Evolutionary conservation across 2,797 vertebrate genomes (phyloP).

Genomic region (Dromococcyx pavoninus): DNA sequence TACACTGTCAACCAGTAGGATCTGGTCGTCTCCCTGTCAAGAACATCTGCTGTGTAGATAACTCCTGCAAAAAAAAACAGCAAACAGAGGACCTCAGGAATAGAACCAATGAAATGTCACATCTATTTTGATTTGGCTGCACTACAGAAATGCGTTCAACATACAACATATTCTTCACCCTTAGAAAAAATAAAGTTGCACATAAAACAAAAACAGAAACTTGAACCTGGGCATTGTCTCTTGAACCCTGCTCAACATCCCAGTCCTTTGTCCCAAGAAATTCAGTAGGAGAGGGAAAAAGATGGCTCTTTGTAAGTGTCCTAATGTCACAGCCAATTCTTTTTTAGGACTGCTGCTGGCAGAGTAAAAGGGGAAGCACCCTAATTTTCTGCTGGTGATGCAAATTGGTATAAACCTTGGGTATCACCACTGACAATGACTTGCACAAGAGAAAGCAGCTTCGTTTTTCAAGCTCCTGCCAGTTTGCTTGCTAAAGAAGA

Average conservation of each 20-base stretch:
- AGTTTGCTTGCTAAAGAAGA: neutral
- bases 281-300: neutral
- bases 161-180: neutral
- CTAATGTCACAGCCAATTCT: neutral
- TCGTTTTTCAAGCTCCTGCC: neutral
- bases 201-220: neutral
- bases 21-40: conserved; percentile 92
- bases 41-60: conserved; percentile 90
- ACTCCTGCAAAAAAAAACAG: conserved; percentile 80
- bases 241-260: neutral
- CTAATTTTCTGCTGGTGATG: neutral
- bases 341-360: neutral
- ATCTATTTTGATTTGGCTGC: neutral
- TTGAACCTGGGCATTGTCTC: neutral
- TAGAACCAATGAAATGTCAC: neutral
- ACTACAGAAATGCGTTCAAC: neutral
- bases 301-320: neutral
- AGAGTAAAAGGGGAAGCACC: neutral
- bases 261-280: neutral
- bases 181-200: neutral
- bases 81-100: conserved; percentile 8
- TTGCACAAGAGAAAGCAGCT: neutral
- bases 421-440: neutral
- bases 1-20: conserved; percentile 96
- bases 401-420: neutral